Base-by-base conservation (phyloP, 53 echinoderm and acorn worm species). In the Crossaster papposus region DNA sequence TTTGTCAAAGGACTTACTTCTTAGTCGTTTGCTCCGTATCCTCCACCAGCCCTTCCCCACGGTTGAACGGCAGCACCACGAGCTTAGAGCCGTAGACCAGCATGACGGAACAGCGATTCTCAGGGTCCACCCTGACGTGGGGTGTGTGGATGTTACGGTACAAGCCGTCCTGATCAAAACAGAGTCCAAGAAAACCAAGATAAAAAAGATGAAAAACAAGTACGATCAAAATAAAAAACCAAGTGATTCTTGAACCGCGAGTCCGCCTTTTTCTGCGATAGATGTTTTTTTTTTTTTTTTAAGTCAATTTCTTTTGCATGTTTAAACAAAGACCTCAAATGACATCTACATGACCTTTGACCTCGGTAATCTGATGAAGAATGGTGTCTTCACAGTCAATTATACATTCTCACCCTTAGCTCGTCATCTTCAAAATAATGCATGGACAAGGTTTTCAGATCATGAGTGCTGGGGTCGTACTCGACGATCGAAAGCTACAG, bases 371-470 rank as follows among this genome's bases (percentile, higher is more conserved):
- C n/a, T n/a, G n/a, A n/a, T n/a, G n/a, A n/a, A n/a, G n/a, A n/a
- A n/a, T n/a, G n/a, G n/a, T n/a, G n/a, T n/a, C n/a, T n/a, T n/a
- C n/a, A n/a, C n/a, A n/a, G n/a, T n/a, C n/a, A n/a, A 68, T 68
- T 11, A 18, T 82, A 14, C 10, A 26, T 6, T 8, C 90, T 79
- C 78, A 97, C 97, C 97, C 92, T 94, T 0, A 92, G 68, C 64
- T 95, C 97, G 22, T 97, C 95, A 29, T 97, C 95, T 92, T 97
- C 97, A 94, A 97, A 97, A 85, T 97, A 94, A 81, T 97, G 97
- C 95, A 97, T 95, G 20, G 97, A 97, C 36, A 97, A 77, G 2
- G 97, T 97, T 84, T 95, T 97, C 30, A 97, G 90, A 81, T 97
- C 97, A 88, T 95, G 97, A 65, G 95, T 97, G 52, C 94, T 93